These are phyloP conservation scores for Parnassius glacialis DNA, from an alignment of 2,888 invertebrate genomes.

Conservation along the genomic window DNA sequence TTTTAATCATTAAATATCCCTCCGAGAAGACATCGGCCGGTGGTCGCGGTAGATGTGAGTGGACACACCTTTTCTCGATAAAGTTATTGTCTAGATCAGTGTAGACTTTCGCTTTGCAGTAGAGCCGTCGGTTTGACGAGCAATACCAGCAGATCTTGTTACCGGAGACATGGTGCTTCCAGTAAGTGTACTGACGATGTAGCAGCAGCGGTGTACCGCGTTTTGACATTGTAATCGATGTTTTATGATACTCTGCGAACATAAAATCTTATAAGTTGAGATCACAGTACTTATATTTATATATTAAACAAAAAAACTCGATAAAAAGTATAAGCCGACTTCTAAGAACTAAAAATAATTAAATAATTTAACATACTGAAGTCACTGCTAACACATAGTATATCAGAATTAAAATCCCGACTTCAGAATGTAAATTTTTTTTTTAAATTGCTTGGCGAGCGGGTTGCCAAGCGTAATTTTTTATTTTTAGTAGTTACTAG, in stretches of 20 bases:
- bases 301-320: background rate
- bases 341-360: no score
- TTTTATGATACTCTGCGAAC: conserved; percentile 10
- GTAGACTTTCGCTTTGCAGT: conserved; percentile 34
- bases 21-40: background rate
- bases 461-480: no score
- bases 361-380: no score
- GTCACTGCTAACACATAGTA: no score
- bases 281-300: background rate
- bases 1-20: background rate
- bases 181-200: conserved; percentile 31
- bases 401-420: no score
- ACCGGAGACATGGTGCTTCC: conserved; percentile 31
- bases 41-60: conserved; percentile 14
- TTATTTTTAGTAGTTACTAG: no score
- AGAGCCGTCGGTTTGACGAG: conserved; percentile 26
- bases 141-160: conserved; percentile 38
- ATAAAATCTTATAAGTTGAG: background rate
- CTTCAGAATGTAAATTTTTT: no score
- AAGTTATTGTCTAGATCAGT: conserved; percentile 31
- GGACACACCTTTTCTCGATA: conserved; percentile 27
- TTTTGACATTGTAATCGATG: conserved; percentile 20
- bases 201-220: conserved; percentile 26
- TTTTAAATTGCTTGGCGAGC: no score
- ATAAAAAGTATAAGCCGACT: no score